phyloP scores from a whole-genome alignment of 2,888 invertebrate genomes.

The Nineta flava region DNA sequence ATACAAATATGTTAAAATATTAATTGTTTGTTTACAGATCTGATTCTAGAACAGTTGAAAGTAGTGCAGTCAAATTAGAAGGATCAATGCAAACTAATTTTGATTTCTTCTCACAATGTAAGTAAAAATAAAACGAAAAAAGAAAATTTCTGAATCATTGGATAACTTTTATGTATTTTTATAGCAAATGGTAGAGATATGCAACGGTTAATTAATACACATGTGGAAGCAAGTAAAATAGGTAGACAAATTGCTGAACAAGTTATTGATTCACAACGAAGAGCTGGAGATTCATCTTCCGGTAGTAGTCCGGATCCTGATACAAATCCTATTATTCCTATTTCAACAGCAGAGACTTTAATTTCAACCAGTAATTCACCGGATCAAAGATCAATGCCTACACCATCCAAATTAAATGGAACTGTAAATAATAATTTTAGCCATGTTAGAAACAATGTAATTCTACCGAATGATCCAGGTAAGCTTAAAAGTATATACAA shows the following conservation, averaged over 20 bases:
- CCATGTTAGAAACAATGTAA: constrained; percentile 30
- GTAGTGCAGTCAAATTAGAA: constrained; percentile 29
- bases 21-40: constrained; percentile 22
- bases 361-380: constrained; percentile 27
- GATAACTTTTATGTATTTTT: constrained; percentile 1
- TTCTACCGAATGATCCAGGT: constrained; percentile 34
- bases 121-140: constrained; percentile 13
- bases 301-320: constrained; percentile 31
- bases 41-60: constrained; percentile 32
- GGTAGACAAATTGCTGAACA: constrained; percentile 73
- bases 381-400: constrained; percentile 18
- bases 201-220: constrained; percentile 54
- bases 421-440: constrained; percentile 16
- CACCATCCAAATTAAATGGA: constrained; percentile 17
- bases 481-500: constrained; percentile 3
- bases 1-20: no score
- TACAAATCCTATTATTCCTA: constrained; percentile 19
- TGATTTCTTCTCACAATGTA: constrained; percentile 38
- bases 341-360: constrained; percentile 26
- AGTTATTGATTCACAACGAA: constrained; percentile 41
- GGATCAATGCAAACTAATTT: constrained; percentile 31
- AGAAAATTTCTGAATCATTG: not conserved
- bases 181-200: constrained; percentile 40
- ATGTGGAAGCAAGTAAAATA: constrained; percentile 71
- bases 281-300: constrained; percentile 32